Base-by-base conservation (phyloP, 2,888 invertebrate genomes). In the Plebejus anna region DNA sequence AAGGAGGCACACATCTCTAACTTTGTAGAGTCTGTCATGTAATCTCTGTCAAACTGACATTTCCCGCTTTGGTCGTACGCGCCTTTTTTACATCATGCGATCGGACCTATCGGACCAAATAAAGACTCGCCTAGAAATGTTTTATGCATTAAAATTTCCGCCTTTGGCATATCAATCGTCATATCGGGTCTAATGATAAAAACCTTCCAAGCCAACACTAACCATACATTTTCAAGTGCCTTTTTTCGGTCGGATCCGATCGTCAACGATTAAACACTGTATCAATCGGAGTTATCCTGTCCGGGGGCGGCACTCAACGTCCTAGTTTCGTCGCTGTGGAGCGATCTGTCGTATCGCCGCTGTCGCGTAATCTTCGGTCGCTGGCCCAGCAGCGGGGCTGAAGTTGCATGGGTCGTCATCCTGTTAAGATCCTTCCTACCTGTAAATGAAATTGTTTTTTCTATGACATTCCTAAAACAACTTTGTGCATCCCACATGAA, bases 311-410 rank as follows among this genome's bases (percentile, higher is more conserved):
- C 83, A 80, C 90, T 93, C 78, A 94, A 86, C 80, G 88, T 93
- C 81, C 91, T 92, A 11, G 89, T 90, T 75, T 93, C 92, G 79
- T 94, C 94, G 83, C 89, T 89, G 75, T 90, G 83, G 76, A 94
- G 84, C n/a, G 91, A 88, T 80, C 86, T 88, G 80, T 94, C 93
- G 81, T 94, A 92, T 36, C 93, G 88, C 82, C 92, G 88, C 81
- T 93, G 94, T 78, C 94, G 85, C 6, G 90, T 88, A 79, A 94
- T 92, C 87, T 92, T 93, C 13, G 93, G 92, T 78, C 87, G 89
- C 84, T 85, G 95, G 84, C 83, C 95, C 87, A 93, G 85, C 7
- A 94, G 83, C 81, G 93, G 92, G 78, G 91, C 92, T 78, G 94
- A 92, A 80, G 88, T 92, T 76, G 94, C 93, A 82, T 94, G 94